Conservation (phyloP, 2,797 vertebrate genomes). For the Zenarchopterus dispar region DNA sequence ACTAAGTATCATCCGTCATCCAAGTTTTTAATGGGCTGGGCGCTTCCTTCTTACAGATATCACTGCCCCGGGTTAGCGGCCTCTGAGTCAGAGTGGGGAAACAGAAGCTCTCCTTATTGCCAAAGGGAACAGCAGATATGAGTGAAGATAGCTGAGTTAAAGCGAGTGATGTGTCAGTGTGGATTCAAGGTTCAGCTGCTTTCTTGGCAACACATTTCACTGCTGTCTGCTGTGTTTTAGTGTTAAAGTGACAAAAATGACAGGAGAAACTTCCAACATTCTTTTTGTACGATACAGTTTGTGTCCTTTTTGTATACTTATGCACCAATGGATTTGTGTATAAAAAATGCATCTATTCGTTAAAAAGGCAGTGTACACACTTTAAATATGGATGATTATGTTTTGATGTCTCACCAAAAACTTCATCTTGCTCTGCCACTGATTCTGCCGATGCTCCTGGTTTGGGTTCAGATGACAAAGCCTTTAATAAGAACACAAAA, state of each 20-base stretch:
- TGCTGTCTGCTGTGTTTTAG: background rate
- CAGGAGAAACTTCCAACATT: no score
- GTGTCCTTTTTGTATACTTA: no score
- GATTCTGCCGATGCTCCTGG: constrained; percentile 25
- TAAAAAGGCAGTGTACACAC: background rate
- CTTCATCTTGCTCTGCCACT: constrained; percentile 70
- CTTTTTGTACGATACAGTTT: no score
- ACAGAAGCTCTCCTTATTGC: constrained; percentile 7
- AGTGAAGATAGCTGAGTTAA: background rate
- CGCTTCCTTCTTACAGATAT: constrained; percentile 10
- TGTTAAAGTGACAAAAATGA: no score
- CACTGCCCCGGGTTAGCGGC: background rate
- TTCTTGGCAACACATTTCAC: constrained; percentile 1
- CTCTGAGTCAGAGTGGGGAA: background rate
- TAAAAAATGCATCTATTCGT: background rate
- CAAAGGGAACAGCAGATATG: background rate
- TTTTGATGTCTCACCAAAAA: constrained; percentile 75
- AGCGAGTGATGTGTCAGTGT: background rate
- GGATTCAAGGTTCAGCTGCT: background rate
- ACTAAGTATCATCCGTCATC: constrained; percentile 2
- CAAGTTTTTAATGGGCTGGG: constrained; percentile 4
- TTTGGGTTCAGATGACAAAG: constrained; percentile 61
- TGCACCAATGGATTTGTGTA: background rate
- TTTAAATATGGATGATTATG: background rate
- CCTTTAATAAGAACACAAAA: constrained; percentile 71